Evolutionary conservation across 2,888 invertebrate genomes (phyloP).

Genomic region (Melolontha melolontha): DNA sequence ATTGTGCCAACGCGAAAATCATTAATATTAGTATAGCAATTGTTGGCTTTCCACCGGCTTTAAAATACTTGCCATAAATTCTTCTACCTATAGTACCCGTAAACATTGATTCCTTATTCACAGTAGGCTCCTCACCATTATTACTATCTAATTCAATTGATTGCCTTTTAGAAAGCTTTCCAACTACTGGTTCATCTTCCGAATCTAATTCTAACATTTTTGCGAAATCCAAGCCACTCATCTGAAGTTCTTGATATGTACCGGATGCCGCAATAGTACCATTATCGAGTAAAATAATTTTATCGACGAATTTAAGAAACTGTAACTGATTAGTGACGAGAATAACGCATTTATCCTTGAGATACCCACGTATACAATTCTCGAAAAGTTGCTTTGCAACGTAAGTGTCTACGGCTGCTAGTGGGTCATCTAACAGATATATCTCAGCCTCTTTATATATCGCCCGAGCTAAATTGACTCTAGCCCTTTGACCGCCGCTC

Average conservation of each 20-base stretch:
- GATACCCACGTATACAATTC: conserved; percentile 73
- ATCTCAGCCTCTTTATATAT: conserved; percentile 85
- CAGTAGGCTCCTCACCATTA: conserved; percentile 56
- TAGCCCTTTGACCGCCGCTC: conserved; percentile 84
- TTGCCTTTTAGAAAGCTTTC: conserved; percentile 44
- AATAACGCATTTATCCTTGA: conserved; percentile 75
- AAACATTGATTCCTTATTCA: conserved; percentile 70
- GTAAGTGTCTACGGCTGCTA: conserved; percentile 88
- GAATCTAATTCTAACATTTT: conserved; percentile 69
- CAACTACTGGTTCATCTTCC: conserved; percentile 55
- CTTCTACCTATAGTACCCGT: conserved; percentile 68
- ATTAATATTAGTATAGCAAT: conserved; percentile 71
- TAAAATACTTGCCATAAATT: conserved; percentile 77
- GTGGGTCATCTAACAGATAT: conserved; percentile 87
- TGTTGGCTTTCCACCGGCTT: conserved; percentile 77
- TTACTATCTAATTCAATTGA: conserved; percentile 45
- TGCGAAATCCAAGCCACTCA: conserved; percentile 79
- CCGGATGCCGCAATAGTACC: conserved; percentile 71
- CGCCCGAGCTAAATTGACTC: conserved; percentile 85
- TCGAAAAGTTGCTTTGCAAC: conserved; percentile 89
- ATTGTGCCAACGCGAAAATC: conserved; percentile 76
- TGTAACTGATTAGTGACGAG: conserved; percentile 80
- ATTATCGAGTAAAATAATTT: conserved; percentile 70
- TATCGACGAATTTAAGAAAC: conserved; percentile 65
- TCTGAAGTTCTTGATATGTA: conserved; percentile 76